Evolutionary conservation across 2,113 vertebrate genomes (phyloP).

Genomic region (Columbina picui): DNA sequence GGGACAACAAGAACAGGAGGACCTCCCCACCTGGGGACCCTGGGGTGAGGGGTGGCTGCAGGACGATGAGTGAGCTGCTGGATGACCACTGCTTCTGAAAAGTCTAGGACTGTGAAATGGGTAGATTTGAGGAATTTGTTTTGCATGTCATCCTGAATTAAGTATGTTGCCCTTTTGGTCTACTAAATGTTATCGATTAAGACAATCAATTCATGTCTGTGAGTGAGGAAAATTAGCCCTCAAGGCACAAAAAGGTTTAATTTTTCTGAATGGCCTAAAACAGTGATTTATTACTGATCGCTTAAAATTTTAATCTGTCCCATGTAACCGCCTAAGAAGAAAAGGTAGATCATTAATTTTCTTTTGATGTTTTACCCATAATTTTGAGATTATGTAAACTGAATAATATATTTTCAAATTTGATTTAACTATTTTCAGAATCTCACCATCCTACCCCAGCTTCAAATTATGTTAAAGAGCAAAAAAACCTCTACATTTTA

Average conservation of each 20-base stretch:
- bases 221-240: neutral
- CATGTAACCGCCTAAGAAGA: neutral
- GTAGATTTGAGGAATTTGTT: neutral
- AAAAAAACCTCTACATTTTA: neutral
- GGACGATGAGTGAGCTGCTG: accelerated
- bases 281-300: neutral
- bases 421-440: neutral
- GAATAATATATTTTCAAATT: neutral
- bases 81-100: neutral
- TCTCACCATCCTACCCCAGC: neutral
- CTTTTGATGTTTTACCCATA: neutral
- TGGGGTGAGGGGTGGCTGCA: accelerated
- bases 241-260: neutral
- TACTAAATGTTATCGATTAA: neutral
- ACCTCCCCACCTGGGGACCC: accelerated
- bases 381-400: neutral
- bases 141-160: neutral
- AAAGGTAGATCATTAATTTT: neutral
- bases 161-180: neutral
- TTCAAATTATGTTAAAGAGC: neutral
- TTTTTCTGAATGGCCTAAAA: neutral
- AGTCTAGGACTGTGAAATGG: neutral
- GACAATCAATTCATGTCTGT: neutral
- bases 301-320: neutral
- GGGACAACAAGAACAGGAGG: neutral